These are phyloP conservation scores for Hippocampus barbouri DNA, from an alignment of 2,113 vertebrate genomes.

Conservation along the genomic window DNA sequence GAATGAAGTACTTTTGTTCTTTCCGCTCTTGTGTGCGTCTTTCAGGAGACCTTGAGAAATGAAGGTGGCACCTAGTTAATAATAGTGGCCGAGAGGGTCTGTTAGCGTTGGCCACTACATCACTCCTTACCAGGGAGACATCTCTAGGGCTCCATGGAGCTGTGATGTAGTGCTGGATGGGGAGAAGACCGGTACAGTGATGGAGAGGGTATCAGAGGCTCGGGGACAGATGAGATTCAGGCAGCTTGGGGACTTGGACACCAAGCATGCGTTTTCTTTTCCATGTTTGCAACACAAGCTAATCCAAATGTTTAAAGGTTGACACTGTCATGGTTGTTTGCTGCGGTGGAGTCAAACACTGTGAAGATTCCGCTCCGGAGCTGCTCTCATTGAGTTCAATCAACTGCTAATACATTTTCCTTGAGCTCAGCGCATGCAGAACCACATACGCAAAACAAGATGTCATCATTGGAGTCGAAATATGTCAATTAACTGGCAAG, in stretches of 20 bases:
- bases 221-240: conserved; percentile 42
- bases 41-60: conserved; percentile 61
- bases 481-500: too few relatives aligned
- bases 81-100: conserved; percentile 66
- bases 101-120: conserved; percentile 68
- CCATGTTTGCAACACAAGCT: conserved; percentile 14
- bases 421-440: background rate
- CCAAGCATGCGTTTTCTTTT: conserved; percentile 15
- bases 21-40: conserved; percentile 30
- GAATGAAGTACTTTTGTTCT: conserved; percentile 17
- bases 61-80: conserved; percentile 52
- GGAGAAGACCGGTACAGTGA: conserved; percentile 50
- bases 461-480: background rate
- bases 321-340: background rate
- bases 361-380: too few relatives aligned
- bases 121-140: conserved; percentile 61
- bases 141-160: conserved; percentile 60
- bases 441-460: too few relatives aligned
- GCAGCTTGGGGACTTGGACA: conserved; percentile 18
- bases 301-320: background rate
- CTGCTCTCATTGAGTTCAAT: too few relatives aligned
- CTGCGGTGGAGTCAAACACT: too few relatives aligned
- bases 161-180: conserved; percentile 62
- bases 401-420: too few relatives aligned
- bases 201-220: conserved; percentile 52